Evolutionary conservation across 2,888 invertebrate species (phyloP).

Genomic region (Linnaemya tessellans): DNA sequence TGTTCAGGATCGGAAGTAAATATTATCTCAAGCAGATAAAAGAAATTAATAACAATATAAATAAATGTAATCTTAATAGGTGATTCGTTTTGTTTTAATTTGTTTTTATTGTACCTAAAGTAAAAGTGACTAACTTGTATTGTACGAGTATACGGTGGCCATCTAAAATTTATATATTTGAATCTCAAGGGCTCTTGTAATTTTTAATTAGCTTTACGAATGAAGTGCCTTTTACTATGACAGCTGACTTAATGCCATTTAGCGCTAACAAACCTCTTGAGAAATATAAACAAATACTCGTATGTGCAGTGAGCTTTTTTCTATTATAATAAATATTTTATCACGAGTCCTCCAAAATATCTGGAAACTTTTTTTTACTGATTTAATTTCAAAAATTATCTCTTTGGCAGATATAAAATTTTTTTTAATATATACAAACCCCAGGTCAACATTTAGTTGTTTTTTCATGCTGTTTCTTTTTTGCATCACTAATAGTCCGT

Average conservation of each 20-base stretch:
- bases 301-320: too few species aligned
- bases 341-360: too few species aligned
- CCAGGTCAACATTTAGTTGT: too few species aligned
- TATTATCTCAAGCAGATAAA: slow-evolving; percentile 47
- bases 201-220: not conserved
- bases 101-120: not conserved
- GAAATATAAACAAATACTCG: too few species aligned
- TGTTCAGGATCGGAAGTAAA: slow-evolving; percentile 60
- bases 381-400: too few species aligned
- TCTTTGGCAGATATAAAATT: too few species aligned
- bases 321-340: too few species aligned
- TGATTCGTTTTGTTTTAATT: not conserved
- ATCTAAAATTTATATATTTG: not conserved
- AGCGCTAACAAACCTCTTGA: too few species aligned
- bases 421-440: too few species aligned
- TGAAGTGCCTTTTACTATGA: not conserved
- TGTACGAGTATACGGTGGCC: not conserved
- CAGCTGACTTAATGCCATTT: not conserved
- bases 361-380: too few species aligned
- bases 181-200: not conserved
- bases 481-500: too few species aligned
- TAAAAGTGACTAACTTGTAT: slow-evolving; percentile 28
- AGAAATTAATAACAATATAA: slow-evolving; percentile 22
- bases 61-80: slow-evolving; percentile 28
- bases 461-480: too few species aligned